Base-by-base conservation (phyloP, 1,140 invertebrate genomes). In the Euwallacea similis region DNA sequence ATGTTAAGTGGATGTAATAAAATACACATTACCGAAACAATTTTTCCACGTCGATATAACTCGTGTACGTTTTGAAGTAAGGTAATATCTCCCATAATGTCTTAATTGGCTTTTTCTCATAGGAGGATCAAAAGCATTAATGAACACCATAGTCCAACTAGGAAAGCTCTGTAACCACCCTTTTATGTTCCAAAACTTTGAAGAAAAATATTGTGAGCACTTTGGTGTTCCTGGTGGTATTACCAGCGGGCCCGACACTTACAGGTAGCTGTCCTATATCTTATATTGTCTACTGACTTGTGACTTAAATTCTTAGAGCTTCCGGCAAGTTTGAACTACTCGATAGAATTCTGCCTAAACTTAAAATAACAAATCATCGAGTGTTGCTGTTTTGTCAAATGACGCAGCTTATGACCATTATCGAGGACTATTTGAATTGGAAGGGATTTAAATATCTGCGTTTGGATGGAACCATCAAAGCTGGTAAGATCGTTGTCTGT, bases 321-420 rank as follows among this genome's bases (percentile, higher is more conserved):
- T 95, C 96, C 15, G 98, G 98, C 41, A 99, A 99, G 86, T 99
- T 99, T 83, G 98, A 99, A 83, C 84, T 99, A 15, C 83, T 99
- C n/a, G 98, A 99, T 84, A 88, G 98, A 44, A 98, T 99, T 77
- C 84, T 99, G 76, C 97, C 98, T 0, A 99, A 99, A 83, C 81
- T 99, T 58, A 96, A 97, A 79, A 85, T 87, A 2, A 93, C 91
- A 0, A 91, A 91, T 71, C 98, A 99, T 84, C 87, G 97, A 69
- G 94, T 98, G 3, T 84, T 99, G 62, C 89, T 99, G 46, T 99
- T 99, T 86, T 99, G 96, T 90, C 98, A 99, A 86, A 99, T 99
- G 98, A 99, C 98, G 0, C 93, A 97, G 76, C 88, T 97, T n/a
- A 99, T 99, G 97, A 98, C 94, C 13, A 98, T 99, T 75, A 95